Evolutionary conservation across 1,140 invertebrate species (phyloP).

Genomic region (Heliothis virescens): DNA sequence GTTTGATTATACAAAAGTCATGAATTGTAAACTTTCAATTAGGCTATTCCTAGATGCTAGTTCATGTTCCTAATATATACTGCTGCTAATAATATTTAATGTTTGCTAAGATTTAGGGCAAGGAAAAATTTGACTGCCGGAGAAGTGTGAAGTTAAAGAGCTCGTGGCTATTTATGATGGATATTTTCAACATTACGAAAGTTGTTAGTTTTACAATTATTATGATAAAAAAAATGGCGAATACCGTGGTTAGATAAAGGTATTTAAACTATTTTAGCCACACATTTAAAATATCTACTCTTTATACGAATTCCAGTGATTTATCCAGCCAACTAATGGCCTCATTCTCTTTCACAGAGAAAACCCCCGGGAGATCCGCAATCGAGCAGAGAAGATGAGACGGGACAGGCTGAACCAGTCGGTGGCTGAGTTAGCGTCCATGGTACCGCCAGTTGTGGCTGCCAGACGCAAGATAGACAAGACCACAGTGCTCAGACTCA

Average conservation of each 20-base stretch:
- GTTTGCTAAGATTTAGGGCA: too few species aligned
- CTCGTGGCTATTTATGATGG: too few species aligned
- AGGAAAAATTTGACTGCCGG: too few species aligned
- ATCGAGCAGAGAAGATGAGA: conserved; percentile 95
- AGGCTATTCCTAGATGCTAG: conserved; percentile 34
- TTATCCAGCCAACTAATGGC: not conserved
- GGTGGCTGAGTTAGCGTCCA: conserved; percentile 92
- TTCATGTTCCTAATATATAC: conserved; percentile 5
- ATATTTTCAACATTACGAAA: too few species aligned
- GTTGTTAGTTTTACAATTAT: too few species aligned
- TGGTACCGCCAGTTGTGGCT: conserved; percentile 93
- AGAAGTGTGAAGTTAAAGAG: too few species aligned
- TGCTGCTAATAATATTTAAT: too few species aligned
- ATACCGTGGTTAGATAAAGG: too few species aligned
- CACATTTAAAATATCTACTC: too few species aligned
- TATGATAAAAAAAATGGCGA: too few species aligned
- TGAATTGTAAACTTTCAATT: conserved; percentile 50
- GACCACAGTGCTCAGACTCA: conserved; percentile 94
- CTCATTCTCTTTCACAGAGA: conserved; percentile 85
- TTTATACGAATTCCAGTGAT: not conserved
- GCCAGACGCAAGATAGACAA: conserved; percentile 95
- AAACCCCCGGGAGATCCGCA: conserved; percentile 91
- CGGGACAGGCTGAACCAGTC: conserved; percentile 95
- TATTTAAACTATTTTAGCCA: too few species aligned
- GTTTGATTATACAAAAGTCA: conserved; percentile 53